phyloP scores from a whole-genome alignment of 2,888 invertebrate species.

The Spodoptera picta region DNA sequence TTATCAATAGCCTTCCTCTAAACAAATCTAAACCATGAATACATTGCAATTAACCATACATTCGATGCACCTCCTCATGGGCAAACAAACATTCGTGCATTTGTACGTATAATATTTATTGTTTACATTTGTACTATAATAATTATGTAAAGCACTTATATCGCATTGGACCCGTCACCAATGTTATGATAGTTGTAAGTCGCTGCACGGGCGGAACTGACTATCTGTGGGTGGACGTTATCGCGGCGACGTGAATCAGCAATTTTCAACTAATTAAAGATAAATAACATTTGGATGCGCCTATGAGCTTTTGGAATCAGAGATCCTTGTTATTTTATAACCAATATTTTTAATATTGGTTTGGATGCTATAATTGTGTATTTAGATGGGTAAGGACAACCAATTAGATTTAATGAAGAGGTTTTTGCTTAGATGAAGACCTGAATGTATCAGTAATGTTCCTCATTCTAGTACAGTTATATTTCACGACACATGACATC shows the following conservation, averaged over 20 bases:
- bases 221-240: conserved; percentile 60
- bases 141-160: conserved; percentile 33
- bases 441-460: no score
- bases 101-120: no score
- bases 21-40: no score
- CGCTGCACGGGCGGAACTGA: conserved; percentile 25
- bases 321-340: conserved; percentile 31
- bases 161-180: conserved; percentile 59
- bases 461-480: no score
- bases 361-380: conserved; percentile 4
- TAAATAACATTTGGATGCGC: conserved; percentile 77
- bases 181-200: conserved; percentile 65
- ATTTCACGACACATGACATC: no score
- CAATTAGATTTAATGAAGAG: no score
- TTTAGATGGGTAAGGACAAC: no score
- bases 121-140: no score
- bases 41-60: no score
- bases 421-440: no score
- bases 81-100: conserved; percentile 28
- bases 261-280: conserved; percentile 79
- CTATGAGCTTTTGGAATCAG: conserved; percentile 48
- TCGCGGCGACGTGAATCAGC: conserved; percentile 76
- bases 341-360: no score
- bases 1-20: no score
- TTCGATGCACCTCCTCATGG: conserved; percentile 3